A percentile compares a stretch with the other conserved stretches of the same genome.
Evolutionary conservation across 92 coral and sea anemone species (phyloP).

Genomic region (Actinostola sp.): DNA sequence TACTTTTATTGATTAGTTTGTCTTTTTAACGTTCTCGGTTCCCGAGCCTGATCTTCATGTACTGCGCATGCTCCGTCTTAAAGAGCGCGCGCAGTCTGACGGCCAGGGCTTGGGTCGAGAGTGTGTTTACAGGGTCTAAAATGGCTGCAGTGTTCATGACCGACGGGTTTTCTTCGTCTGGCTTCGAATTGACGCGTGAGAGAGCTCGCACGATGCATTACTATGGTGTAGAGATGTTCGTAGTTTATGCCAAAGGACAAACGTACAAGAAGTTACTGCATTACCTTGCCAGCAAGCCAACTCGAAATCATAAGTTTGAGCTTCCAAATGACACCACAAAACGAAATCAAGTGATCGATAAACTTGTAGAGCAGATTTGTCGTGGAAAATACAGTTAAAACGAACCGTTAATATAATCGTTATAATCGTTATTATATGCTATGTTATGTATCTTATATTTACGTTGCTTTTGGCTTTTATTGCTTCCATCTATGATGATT

Average conservation of each 20-base stretch:
- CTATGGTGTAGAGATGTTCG: constrained; percentile 31
- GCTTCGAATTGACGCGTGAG: background rate
- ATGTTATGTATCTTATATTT: too few species aligned
- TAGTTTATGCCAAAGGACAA: constrained; percentile 13
- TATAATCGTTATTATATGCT: too few species aligned
- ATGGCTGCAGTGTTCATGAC: constrained; percentile 17
- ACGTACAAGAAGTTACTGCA: background rate
- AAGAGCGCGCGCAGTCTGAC: too few species aligned
- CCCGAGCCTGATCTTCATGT: too few species aligned
- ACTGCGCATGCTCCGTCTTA: too few species aligned
- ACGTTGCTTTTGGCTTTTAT: too few species aligned
- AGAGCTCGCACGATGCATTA: constrained; percentile 6
- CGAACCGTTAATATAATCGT: too few species aligned
- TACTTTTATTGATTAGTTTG: too few species aligned
- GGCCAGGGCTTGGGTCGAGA: too few species aligned
- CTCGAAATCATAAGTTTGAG: background rate
- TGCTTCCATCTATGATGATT: too few species aligned
- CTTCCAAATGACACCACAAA: background rate
- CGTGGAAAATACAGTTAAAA: constrained; percentile 3
- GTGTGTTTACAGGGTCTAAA: constrained; percentile 1
- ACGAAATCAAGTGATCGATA: constrained; percentile 5
- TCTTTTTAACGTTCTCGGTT: too few species aligned
- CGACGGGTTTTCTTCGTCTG: constrained; percentile 10
- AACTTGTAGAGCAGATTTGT: constrained; percentile 18
- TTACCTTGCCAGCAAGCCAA: constrained; percentile 5